Evolutionary conservation across 2,113 vertebrate genomes (phyloP), one percentile per base, ranked within the genome.

Genomic region (Scopus umbretta): DNA sequence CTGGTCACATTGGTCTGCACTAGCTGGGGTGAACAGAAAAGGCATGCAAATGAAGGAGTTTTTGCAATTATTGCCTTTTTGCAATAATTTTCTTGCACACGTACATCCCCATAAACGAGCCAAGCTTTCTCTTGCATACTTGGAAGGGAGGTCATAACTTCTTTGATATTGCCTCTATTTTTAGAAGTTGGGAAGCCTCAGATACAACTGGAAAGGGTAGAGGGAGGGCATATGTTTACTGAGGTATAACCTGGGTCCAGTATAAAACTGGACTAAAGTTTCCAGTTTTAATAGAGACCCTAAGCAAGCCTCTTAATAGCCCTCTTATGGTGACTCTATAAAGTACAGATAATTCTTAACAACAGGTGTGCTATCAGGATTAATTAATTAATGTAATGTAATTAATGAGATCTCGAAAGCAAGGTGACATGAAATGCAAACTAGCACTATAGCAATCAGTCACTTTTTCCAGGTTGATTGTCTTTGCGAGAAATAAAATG

Each of bases 341-440:
- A 94, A 92, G 86, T 88, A 66, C 26, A 27, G 93, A 45, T 95
- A 95, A 96, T 96, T 94, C 80, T 80, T 94, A 82, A 92, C 94
- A 97, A 96, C 94, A 97, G 94, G 96, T 97, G 96, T 90, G 73
- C 92, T 91, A 96, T 94, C 87, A 93, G 92, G 91, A 73, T 88
- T 96, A 97, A 96, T 97, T 97, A 95, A 95, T 97, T 96, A 96
- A 97, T 49, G 62, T 96, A 89, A 96, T 95, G 94, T 97, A 97
- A 97, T 95, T 97, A 96, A 94, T 89, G 93, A 91, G 89, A 93
- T 82, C 93, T 96, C 94, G 84, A 96, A 96, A 95, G 96, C 96
- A 96, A 97, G 96, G 94, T 97, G 94, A 96, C 93, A 96, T 95
- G 91, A 94, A 96, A 96, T 91, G 87, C 93, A 96, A 97, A 96